A percentile compares a stretch with the other conserved stretches of the same genome.
phyloP scores from a whole-genome alignment of 2,888 invertebrate genomes.

The Deladenus siricidicola region DNA sequence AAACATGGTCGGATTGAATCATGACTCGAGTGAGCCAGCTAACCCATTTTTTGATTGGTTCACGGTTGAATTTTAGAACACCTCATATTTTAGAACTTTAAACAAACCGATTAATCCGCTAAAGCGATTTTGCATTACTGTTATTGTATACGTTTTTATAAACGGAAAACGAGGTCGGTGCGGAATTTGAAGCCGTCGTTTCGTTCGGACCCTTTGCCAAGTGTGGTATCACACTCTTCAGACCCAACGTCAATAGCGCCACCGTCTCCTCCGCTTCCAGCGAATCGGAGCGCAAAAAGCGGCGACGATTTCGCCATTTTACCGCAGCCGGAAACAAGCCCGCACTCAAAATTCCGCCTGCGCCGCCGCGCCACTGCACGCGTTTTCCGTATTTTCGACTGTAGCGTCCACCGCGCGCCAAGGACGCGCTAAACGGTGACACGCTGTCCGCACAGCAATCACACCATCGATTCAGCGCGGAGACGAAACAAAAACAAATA shows the following conservation, averaged over 20 bases:
- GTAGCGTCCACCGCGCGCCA: too few relatives aligned
- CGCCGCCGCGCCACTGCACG: background rate
- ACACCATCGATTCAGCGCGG: background rate
- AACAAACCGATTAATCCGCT: too few relatives aligned
- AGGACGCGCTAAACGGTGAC: too few relatives aligned
- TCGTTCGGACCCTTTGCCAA: background rate
- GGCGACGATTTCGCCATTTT: background rate
- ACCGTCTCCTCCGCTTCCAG: slow-evolving; percentile 29
- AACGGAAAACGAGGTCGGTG: too few relatives aligned
- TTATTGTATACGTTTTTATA: too few relatives aligned
- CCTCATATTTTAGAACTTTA: too few relatives aligned
- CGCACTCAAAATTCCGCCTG: background rate
- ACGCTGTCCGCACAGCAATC: background rate
- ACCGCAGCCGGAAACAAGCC: background rate
- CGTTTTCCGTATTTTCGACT: slow-evolving; percentile 1
- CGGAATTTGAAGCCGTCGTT: too few relatives aligned
- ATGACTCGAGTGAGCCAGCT: too few relatives aligned
- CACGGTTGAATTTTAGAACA: too few relatives aligned
- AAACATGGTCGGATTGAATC: too few relatives aligned
- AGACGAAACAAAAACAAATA: background rate
- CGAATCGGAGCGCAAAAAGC: background rate
- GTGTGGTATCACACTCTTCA: slow-evolving; percentile 14
- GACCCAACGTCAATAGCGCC: slow-evolving; percentile 25
- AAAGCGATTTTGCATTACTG: too few relatives aligned
- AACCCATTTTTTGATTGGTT: too few relatives aligned